Evolutionary conservation across 2,888 invertebrate species (phyloP), one percentile per base, ranked within the genome.

Genomic region (Gymnosoma rotundatum): DNA sequence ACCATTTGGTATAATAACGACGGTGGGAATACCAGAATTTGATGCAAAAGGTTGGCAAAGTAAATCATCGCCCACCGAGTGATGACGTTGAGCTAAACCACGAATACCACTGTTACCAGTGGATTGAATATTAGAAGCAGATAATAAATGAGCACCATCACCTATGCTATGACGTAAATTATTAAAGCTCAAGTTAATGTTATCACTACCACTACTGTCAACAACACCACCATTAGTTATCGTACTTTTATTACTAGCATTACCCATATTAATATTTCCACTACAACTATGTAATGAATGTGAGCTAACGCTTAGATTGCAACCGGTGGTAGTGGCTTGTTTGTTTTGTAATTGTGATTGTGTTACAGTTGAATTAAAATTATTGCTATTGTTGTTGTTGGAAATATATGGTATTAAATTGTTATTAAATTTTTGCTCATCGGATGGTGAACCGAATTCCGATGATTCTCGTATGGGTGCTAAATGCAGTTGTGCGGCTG

Each of bases 401-500:
- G 83, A 83, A 80, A 87, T 86, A 78, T 87, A 88, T 85, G 88
- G 88, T 83, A 88, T 80, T 79, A 88, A 85, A 87, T 87, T 88
- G 78, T 78, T 84, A 86, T 89, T 87, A 82, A 88, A 86, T 88
- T 89, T 89, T 82, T 89, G 90, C 84, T 92, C 92, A 87, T 92
- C 92, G 87, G 90, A 90, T 80, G 92, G 92, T 87, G 92, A 92
- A 89, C 92, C 92, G 87, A 92, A 91, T 89, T 92, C 92, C 87
- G 92, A 92, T 86, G 90, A 89, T 86, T 92, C 92, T 83, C 92
- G 92, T 88, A 92, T 92, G 87, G 92, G 92, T 89, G 92, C 92
- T 91, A 92, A 92, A 88, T 91, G 92, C 88, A 92, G 90, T 90
- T 92, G 92, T 90, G 91, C 90, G 75, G 87, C 86, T 87, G 90